Conservation (phyloP, 2,888 invertebrate genomes). For the Drosophila sordidapex region DNA sequence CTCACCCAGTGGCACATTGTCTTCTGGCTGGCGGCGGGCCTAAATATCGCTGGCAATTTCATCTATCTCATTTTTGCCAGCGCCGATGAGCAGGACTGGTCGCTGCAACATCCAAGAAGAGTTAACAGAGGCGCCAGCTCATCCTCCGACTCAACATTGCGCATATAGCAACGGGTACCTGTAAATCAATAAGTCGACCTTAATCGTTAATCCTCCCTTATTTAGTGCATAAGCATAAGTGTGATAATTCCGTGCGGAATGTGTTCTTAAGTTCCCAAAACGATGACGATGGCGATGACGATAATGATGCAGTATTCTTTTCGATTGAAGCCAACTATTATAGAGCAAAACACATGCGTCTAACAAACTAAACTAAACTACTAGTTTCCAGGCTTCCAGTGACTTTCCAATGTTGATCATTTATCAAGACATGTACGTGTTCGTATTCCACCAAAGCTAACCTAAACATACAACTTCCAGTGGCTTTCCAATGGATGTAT, state of each 20-base stretch:
- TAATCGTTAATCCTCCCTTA: slow-evolving; percentile 5
- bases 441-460: background rate
- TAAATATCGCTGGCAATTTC: slow-evolving; percentile 90
- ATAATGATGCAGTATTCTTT: slow-evolving; percentile 40
- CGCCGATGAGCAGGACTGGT: slow-evolving; percentile 90
- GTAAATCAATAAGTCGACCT: slow-evolving; percentile 3
- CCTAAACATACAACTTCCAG: background rate
- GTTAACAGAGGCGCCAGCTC: background rate
- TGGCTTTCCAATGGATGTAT: background rate
- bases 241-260: slow-evolving; percentile 69
- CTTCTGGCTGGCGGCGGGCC: slow-evolving; percentile 91
- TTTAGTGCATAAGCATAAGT: slow-evolving; percentile 61
- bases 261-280: slow-evolving; percentile 37
- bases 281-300: background rate
- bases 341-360: slow-evolving; percentile 18
- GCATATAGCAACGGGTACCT: slow-evolving; percentile 43
- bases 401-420: background rate
- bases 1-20: slow-evolving; percentile 86
- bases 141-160: slow-evolving; percentile 8
- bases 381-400: slow-evolving; percentile 7
- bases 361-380: background rate
- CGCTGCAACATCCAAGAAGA: slow-evolving; percentile 27
- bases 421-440: background rate
- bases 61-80: slow-evolving; percentile 93
- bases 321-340: slow-evolving; percentile 13